Base-by-base conservation (phyloP, 2,113 vertebrate genomes). In the Salvator merianae region DNA sequence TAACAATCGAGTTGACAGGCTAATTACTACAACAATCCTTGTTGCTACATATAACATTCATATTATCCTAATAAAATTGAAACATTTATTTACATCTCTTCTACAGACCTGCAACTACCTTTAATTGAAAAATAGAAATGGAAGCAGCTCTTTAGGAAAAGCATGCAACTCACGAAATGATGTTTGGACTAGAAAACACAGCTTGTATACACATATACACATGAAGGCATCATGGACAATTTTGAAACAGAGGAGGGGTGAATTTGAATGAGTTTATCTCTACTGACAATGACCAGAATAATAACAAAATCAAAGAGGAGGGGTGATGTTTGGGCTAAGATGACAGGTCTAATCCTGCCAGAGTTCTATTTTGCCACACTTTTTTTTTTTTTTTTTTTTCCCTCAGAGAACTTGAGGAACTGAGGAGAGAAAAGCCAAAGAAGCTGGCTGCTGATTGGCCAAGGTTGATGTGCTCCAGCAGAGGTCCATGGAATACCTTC, bases 1-100 rank as follows among this genome's bases (percentile, higher is more conserved):
- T 92, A 93, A 92, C 87, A 94, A 92, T 85, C 89, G 89, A 92
- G 75, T 88, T 93, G 92, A 93, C 89, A 91, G 66, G 81, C 40
- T 93, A 94, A 94, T 95, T 93, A 93, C 93, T 94, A 83, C 59
- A 92, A 84, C 88, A 93, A 91, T 86, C 84, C 73, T 72, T 78
- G 76, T 88, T 86, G 86, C 77, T 83, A 71, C 79, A 72, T 93
- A 91, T 93, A 92, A 91, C 74, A 92, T 55, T 92, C 81, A 90
- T 91, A 92, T 93, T 88, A 65, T 89, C 88, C 22, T 83, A 59
- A 3, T 95, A 88, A 95, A 93, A 93, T 81, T 86, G 59, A 68
- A 90, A 82, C 62, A 14, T 62, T 81, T 77, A 47, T 43, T 81
- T 83, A 86, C n/a, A 68, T 90, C 66, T 81, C 22, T 30, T 63